A percentile compares a stretch with the other conserved stretches of the same genome.
phyloP scores from a whole-genome alignment of 2,888 invertebrate species.

The Diarsia dahlii region DNA sequence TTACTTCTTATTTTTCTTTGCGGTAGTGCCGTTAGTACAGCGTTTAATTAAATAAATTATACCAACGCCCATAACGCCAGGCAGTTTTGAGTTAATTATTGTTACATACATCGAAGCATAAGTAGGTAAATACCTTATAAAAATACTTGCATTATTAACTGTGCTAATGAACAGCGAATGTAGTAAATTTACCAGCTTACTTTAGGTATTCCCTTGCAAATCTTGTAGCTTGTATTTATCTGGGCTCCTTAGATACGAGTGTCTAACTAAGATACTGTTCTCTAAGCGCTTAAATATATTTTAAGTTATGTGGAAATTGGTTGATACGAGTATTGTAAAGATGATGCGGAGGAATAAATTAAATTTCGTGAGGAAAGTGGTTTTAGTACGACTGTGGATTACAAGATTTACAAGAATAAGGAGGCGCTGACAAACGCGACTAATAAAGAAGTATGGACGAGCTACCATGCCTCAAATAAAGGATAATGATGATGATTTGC shows the following conservation, averaged over 20 bases:
- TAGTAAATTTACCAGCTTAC: conserved; percentile 6
- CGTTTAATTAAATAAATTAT: conserved; percentile 28
- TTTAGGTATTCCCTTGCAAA: background rate
- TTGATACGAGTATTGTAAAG: too few relatives aligned
- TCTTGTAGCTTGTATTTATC: too few relatives aligned
- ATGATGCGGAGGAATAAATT: too few relatives aligned
- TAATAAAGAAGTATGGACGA: background rate
- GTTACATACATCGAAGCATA: conserved; percentile 10
- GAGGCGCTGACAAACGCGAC: background rate
- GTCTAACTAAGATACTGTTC: too few relatives aligned
- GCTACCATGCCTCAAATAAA: background rate
- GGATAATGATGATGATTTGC: background rate
- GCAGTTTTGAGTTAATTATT: conserved; percentile 33
- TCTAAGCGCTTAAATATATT: too few relatives aligned
- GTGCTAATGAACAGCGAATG: conserved; percentile 32
- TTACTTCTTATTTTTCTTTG: conserved; percentile 4
- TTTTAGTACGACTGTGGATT: background rate
- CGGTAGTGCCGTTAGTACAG: conserved; percentile 1
- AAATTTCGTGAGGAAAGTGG: background rate
- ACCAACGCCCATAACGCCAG: conserved; percentile 12
- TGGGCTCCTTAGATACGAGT: too few relatives aligned
- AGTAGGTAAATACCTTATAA: conserved; percentile 8
- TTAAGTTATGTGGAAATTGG: too few relatives aligned
- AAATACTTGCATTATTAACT: conserved; percentile 46
- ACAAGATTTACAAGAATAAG: background rate